Conservation (phyloP, 2,888 invertebrate species). For the Macrophya alboannulata region DNA sequence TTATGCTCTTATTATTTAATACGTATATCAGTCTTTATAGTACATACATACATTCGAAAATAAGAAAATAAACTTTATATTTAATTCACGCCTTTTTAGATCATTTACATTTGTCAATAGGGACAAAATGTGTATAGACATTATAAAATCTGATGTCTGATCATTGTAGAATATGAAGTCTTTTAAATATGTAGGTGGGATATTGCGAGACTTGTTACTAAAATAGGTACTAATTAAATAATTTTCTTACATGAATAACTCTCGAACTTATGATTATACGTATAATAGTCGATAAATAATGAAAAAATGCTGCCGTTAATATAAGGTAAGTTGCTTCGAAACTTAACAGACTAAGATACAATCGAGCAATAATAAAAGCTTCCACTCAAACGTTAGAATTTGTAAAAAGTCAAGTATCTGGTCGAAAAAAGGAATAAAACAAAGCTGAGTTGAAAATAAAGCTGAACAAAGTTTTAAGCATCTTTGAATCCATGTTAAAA, state of each 20-base stretch:
- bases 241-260: no score
- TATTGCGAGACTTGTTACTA: neutral
- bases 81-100: neutral
- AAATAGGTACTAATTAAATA: no score
- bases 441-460: neutral
- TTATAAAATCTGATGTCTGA: neutral
- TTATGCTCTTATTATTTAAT: neutral
- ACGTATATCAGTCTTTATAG: neutral
- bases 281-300: no score
- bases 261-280: no score
- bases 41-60: neutral
- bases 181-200: neutral
- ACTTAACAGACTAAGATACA: no score
- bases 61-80: neutral
- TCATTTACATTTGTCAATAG: constrained; percentile 20
- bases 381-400: no score
- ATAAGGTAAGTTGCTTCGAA: no score
- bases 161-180: neutral
- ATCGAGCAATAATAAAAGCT: no score
- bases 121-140: constrained; percentile 13
- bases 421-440: neutral
- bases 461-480: neutral
- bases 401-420: neutral
- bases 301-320: no score
- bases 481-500: no score